A percentile compares a stretch with the other conserved stretches of the same genome.
Conservation (phyloP, 2,797 vertebrate species). For the Cyprinella venusta region DNA sequence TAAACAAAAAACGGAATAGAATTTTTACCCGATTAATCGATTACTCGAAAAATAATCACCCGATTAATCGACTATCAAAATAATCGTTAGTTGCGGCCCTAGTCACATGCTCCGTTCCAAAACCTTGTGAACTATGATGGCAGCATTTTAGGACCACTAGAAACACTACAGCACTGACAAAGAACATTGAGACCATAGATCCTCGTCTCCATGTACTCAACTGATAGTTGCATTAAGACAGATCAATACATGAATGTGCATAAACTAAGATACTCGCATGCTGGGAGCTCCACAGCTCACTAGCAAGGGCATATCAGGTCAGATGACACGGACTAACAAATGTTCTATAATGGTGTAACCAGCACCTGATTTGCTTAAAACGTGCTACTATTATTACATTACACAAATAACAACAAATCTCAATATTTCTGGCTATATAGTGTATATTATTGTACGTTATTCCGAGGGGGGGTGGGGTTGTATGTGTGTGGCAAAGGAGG, state of each 20-base stretch:
- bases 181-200: neutral
- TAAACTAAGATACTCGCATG: neutral
- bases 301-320: conserved; percentile 8
- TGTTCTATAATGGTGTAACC: neutral
- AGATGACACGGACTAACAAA: neutral
- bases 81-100: no score
- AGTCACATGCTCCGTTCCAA: neutral
- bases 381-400: neutral
- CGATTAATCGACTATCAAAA: no score
- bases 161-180: neutral
- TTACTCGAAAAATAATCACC: no score
- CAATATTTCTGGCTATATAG: neutral
- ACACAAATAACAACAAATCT: neutral
- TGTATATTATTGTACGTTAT: neutral
- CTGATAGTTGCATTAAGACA: neutral
- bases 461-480: neutral
- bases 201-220: neutral
- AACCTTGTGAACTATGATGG: neutral
- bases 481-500: conserved; percentile 23
- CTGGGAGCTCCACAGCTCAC: neutral
- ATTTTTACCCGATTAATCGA: no score
- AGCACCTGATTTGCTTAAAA: neutral
- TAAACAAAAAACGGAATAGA: no score
- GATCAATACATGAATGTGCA: conserved; percentile 9
- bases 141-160: neutral